These are phyloP conservation scores for Haemorhous mexicanus DNA, from an alignment of 2,113 vertebrate genomes.

Conservation along the genomic window DNA sequence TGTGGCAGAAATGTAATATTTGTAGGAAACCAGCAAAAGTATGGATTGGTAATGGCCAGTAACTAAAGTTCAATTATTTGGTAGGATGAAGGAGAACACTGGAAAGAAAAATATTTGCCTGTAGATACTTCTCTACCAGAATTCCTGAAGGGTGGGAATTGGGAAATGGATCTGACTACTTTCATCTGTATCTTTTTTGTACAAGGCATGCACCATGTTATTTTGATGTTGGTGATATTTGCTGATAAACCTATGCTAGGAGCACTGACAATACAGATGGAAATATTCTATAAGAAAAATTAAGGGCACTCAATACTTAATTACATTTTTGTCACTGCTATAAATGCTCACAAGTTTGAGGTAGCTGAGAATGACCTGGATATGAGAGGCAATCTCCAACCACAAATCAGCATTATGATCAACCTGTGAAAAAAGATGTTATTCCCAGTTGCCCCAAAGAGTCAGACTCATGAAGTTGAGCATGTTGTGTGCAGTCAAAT, in stretches of 20 bases:
- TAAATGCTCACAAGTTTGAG: neutral
- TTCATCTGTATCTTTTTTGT: neutral
- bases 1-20: neutral
- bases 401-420: neutral
- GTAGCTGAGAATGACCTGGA: neutral
- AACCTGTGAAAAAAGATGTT: neutral
- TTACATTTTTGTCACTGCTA: neutral
- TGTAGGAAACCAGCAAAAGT: neutral
- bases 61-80: neutral
- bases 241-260: neutral
- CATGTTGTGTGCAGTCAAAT: neutral
- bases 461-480: neutral
- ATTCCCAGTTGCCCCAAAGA: neutral
- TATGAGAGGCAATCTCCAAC: neutral
- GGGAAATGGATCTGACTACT: neutral
- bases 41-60: neutral
- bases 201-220: neutral
- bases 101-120: neutral
- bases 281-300: neutral
- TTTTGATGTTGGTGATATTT: neutral
- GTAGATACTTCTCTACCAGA: neutral
- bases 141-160: neutral
- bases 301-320: neutral
- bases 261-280: neutral
- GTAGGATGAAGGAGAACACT: neutral